Percentiles rank a stretch among this genome's conserved stretches.
Conservation (phyloP, 2,888 invertebrate species). For the Macrosiphum euphorbiae region DNA sequence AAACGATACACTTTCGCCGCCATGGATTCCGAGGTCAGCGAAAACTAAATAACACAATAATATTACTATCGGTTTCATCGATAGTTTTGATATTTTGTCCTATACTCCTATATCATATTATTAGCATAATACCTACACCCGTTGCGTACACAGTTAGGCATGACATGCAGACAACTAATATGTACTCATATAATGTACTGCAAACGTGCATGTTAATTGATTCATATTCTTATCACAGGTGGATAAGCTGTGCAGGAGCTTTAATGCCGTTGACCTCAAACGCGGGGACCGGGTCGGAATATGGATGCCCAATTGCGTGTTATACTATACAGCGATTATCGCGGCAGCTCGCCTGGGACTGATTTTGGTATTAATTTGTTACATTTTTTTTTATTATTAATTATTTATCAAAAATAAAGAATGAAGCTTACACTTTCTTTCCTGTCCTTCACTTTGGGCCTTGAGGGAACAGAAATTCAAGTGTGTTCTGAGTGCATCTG, state of each 20-base stretch:
- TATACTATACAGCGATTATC: constrained; percentile 81
- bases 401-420: too few species aligned
- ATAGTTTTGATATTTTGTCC: background rate
- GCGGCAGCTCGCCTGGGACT: constrained; percentile 82
- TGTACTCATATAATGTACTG: background rate
- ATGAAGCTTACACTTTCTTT: too few species aligned
- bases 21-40: constrained; percentile 35
- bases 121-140: background rate
- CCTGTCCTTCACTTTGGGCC: too few species aligned
- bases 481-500: background rate
- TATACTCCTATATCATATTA: background rate
- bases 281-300: constrained; percentile 83
- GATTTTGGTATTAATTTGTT: constrained; percentile 73
- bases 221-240: constrained; percentile 71
- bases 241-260: constrained; percentile 80
- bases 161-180: background rate
- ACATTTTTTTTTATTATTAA: too few species aligned
- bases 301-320: constrained; percentile 82
- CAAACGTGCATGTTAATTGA: background rate
- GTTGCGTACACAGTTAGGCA: background rate
- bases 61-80: background rate
- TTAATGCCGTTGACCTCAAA: constrained; percentile 78
- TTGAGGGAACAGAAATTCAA: too few species aligned
- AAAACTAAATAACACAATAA: background rate
- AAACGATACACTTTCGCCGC: constrained; percentile 41